Conservation (phyloP, 1,140 invertebrate genomes). For the Drosophila subobscura region DNA sequence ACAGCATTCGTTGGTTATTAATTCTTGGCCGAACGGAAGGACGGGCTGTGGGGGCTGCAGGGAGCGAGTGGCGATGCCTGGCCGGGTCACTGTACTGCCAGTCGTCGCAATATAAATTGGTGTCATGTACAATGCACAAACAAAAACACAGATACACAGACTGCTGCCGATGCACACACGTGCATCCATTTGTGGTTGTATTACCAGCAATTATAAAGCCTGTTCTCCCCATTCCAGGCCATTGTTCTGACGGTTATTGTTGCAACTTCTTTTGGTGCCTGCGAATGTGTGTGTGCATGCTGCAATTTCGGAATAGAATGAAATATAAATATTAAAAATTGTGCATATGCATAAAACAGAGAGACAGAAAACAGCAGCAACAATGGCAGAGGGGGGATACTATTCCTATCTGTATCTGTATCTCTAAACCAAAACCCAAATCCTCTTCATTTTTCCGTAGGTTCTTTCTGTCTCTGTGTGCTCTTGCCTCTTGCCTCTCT, state of each 20-base stretch:
- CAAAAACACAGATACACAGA: slow-evolving; percentile 2
- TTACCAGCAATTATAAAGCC: slow-evolving; percentile 70
- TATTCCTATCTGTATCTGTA: slow-evolving; percentile 8
- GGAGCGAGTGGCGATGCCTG: neutral
- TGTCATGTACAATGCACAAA: slow-evolving; percentile 37
- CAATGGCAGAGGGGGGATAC: slow-evolving; percentile 1
- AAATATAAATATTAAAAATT: slow-evolving; percentile 63
- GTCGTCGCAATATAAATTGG: slow-evolving; percentile 51
- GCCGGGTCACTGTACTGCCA: slow-evolving; percentile 24
- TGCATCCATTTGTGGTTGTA: slow-evolving; percentile 58
- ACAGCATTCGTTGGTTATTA: slow-evolving; percentile 56
- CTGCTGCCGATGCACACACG: slow-evolving; percentile 21
- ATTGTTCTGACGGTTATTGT: slow-evolving; percentile 48
- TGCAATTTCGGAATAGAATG: slow-evolving; percentile 52
- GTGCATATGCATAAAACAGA: slow-evolving; percentile 56
- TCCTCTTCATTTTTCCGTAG: slow-evolving; percentile 52
- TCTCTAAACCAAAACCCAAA: slow-evolving; percentile 32
- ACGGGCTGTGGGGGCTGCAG: neutral
- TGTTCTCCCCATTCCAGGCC: slow-evolving; percentile 28
- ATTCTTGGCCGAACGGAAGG: slow-evolving; percentile 3
- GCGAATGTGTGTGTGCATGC: slow-evolving; percentile 3
- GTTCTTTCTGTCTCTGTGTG: slow-evolving; percentile 21
- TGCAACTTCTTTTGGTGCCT: slow-evolving; percentile 17
- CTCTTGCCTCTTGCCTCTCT: neutral
- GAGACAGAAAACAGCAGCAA: slow-evolving; percentile 33